A percentile compares a stretch with the other conserved stretches of the same genome.
Conservation (phyloP, 2,797 vertebrate genomes). For the Lycodopsis pacificus region DNA sequence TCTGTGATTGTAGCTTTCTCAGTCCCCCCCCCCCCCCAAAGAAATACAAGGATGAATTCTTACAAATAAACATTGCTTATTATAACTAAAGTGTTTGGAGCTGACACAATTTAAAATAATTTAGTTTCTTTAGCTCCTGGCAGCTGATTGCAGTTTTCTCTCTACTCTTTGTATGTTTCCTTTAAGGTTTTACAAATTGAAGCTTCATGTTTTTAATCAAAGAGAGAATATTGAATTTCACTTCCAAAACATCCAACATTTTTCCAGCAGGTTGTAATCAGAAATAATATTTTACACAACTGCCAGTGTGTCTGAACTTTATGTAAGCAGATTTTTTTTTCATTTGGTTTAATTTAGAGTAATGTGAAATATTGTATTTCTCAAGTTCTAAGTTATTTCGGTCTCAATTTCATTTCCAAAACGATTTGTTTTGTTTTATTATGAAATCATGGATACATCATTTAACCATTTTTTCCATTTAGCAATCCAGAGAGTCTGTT, state of each 20-base stretch:
- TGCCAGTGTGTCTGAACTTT: background rate
- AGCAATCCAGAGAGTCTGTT: background rate
- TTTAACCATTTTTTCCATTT: background rate
- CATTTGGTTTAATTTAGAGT: slow-evolving; percentile 22
- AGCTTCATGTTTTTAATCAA: slow-evolving; percentile 12
- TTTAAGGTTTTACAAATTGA: slow-evolving; percentile 21
- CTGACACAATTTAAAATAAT: background rate
- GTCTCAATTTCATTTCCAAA: background rate
- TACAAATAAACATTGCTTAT: slow-evolving; percentile 25
- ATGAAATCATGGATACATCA: background rate
- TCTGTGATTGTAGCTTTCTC: slow-evolving; percentile 46
- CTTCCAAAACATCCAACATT: slow-evolving; percentile 1
- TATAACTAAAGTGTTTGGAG: background rate
- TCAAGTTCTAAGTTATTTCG: background rate
- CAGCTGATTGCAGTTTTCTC: background rate
- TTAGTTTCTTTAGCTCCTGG: background rate
- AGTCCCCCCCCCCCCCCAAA: slow-evolving; percentile 1
- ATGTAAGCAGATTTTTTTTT: slow-evolving; percentile 24
- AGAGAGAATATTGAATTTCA: slow-evolving; percentile 7
- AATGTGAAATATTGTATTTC: background rate
- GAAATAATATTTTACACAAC: slow-evolving; percentile 11
- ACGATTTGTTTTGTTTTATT: slow-evolving; percentile 12
- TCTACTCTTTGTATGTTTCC: background rate
- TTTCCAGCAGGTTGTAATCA: slow-evolving; percentile 17
- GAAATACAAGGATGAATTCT: slow-evolving; percentile 17